Percentiles rank a stretch among this genome's conserved stretches.
These are phyloP conservation scores for Drosophila histrio DNA, from an alignment of 2,888 invertebrate genomes.

Conservation along the genomic window DNA sequence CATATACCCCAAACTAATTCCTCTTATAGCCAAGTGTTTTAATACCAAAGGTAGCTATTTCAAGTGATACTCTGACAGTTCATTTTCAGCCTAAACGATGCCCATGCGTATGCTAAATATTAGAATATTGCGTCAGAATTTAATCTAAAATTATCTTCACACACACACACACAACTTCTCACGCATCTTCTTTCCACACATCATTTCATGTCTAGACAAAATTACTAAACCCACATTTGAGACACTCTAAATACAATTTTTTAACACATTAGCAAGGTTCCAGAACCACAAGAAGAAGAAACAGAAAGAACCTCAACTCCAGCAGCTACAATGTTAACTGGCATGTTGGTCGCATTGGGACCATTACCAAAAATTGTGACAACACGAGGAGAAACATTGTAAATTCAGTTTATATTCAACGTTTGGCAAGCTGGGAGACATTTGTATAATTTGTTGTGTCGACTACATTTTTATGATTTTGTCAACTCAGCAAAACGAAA, in stretches of 20 bases:
- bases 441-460: slow-evolving; percentile 78
- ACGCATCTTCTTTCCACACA: neutral
- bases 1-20: neutral
- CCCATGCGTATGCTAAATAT: slow-evolving; percentile 11
- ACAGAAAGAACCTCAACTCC: neutral
- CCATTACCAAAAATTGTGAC: slow-evolving; percentile 65
- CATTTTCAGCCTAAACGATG: slow-evolving; percentile 2
- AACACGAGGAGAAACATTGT: slow-evolving; percentile 41
- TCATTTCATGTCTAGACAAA: slow-evolving; percentile 43
- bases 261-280: slow-evolving; percentile 27
- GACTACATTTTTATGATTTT: slow-evolving; percentile 76
- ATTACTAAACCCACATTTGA: slow-evolving; percentile 9
- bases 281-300: slow-evolving; percentile 1
- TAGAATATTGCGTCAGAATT: slow-evolving; percentile 13
- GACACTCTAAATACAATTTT: slow-evolving; percentile 32
- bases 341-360: slow-evolving; percentile 52
- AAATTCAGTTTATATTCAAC: slow-evolving; percentile 59
- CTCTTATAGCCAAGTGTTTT: neutral
- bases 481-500: slow-evolving; percentile 70
- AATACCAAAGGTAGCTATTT: neutral
- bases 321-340: neutral
- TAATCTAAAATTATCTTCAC: neutral
- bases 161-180: neutral
- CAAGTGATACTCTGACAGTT: neutral
- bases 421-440: slow-evolving; percentile 59